Base-by-base conservation (phyloP, 2,113 vertebrate genomes). In the Etheostoma spectabile region DNA sequence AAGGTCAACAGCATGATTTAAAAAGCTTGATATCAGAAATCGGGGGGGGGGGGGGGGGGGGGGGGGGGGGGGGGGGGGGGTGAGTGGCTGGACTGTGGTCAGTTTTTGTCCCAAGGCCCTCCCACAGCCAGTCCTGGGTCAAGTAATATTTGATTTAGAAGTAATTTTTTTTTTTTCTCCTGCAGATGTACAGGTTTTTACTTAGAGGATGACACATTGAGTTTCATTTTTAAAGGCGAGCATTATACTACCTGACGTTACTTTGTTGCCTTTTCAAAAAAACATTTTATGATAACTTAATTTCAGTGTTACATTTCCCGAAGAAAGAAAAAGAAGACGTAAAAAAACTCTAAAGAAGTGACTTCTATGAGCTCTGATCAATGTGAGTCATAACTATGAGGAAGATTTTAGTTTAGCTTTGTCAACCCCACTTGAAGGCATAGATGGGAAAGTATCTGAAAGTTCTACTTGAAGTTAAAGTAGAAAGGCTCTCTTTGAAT, bases 211-310 rank as follows among this genome's bases (percentile, higher is more conserved):
- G 38, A 66, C n/a, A 4, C 18, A 33, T 2, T 61, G 59, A 45
- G 22, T 46, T 62, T 16, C 6, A 15, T 22, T 16, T 45, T 59
- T 51, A n/a, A 30, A 51, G 33, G 24, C 22, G 49, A 55, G 38
- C 42, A 16, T 38, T 42, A 35, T 14, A 19, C 13, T 27, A 3
- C 6, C 11, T 48, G 52, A 59, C 1, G 6, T 49, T 49, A 15
- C 21, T 71, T 48, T 57, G 49, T 55, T 56, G 15, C 24, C 46
- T 65, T 72, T 56, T 73, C 21, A 66, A 15, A 18, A 19, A 52
- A 35, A 14, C 8, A 19, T 48, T 72, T 72, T 48, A 24, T 14
- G 22, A 48, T 30, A 48, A 15, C 42, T 51, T 10, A 21, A 62
- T 33, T 66, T 80, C 16, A 11, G 6, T 62, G 67, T 84, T 30